Evolutionary conservation across 2,113 vertebrate genomes (phyloP).

Genomic region (Microcebus tavaratra): DNA sequence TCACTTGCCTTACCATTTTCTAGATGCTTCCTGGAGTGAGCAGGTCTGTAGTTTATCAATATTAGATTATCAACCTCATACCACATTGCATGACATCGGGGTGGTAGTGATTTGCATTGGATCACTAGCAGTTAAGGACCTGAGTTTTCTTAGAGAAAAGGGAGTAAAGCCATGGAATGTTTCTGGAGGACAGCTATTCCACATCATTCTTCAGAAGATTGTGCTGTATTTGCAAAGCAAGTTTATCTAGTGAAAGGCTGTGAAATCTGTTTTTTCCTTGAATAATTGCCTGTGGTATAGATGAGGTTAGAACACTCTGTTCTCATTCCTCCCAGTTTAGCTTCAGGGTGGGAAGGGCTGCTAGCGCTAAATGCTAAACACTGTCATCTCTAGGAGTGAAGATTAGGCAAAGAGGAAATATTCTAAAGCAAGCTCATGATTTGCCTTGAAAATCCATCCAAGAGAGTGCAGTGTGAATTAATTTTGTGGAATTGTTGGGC

Average conservation of each 20-base stretch:
- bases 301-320: slow-evolving; percentile 68
- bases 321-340: slow-evolving; percentile 60
- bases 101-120: background rate
- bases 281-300: slow-evolving; percentile 43
- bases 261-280: slow-evolving; percentile 32
- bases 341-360: slow-evolving; percentile 47
- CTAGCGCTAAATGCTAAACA: slow-evolving; percentile 24
- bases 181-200: slow-evolving; percentile 2
- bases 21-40: background rate
- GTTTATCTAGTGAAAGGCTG: slow-evolving; percentile 31
- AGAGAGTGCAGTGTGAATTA: slow-evolving; percentile 27
- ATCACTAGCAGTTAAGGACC: background rate
- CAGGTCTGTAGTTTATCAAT: background rate
- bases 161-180: background rate
- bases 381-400: background rate
- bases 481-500: slow-evolving; percentile 34
- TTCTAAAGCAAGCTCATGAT: slow-evolving; percentile 23
- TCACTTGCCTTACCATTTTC: background rate
- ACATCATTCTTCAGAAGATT: slow-evolving; percentile 29
- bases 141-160: background rate
- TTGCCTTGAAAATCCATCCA: slow-evolving; percentile 53
- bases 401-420: slow-evolving; percentile 10
- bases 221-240: slow-evolving; percentile 36
- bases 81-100: background rate
- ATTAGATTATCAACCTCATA: background rate